Evolutionary conservation across 2,888 invertebrate genomes (phyloP).

Genomic region (Platycheirus rosarum): DNA sequence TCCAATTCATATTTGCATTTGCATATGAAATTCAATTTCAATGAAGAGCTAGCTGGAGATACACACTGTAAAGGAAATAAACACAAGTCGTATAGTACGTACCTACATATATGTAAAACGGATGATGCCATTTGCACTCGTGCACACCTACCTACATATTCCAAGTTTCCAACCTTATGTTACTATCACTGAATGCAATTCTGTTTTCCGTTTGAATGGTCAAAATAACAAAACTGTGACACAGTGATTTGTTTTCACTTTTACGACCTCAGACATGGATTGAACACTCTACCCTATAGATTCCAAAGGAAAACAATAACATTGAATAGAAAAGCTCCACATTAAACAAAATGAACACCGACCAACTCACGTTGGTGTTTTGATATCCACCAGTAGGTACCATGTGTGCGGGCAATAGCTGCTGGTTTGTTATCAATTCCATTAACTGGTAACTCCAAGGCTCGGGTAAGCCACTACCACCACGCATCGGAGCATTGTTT

Average conservation of each 20-base stretch:
- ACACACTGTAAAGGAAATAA: slow-evolving; percentile 22
- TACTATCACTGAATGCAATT: slow-evolving; percentile 32
- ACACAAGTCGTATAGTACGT: neutral
- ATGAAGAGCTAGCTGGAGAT: slow-evolving; percentile 43
- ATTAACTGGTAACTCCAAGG: slow-evolving; percentile 49
- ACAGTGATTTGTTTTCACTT: slow-evolving; percentile 60
- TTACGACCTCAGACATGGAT: slow-evolving; percentile 37
- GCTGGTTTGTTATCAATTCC: slow-evolving; percentile 58
- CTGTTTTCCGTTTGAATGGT: slow-evolving; percentile 14
- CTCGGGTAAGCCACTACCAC: slow-evolving; percentile 28
- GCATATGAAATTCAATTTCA: slow-evolving; percentile 70
- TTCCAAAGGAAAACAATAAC: neutral
- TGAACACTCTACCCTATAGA: slow-evolving; percentile 25
- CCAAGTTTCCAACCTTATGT: too few relatives aligned
- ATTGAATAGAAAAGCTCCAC: slow-evolving; percentile 27
- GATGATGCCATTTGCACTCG: slow-evolving; percentile 55
- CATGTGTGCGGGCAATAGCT: slow-evolving; percentile 24
- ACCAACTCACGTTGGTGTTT: slow-evolving; percentile 6
- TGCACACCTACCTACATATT: slow-evolving; percentile 12
- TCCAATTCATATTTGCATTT: slow-evolving; percentile 68
- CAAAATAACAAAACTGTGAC: slow-evolving; percentile 33
- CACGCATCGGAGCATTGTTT: slow-evolving; percentile 57
- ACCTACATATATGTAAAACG: slow-evolving; percentile 8
- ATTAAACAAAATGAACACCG: slow-evolving; percentile 48
- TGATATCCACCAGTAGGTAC: neutral